phyloP scores from a whole-genome alignment of 2,888 invertebrate genomes.

The Capitulum mitella region DNA sequence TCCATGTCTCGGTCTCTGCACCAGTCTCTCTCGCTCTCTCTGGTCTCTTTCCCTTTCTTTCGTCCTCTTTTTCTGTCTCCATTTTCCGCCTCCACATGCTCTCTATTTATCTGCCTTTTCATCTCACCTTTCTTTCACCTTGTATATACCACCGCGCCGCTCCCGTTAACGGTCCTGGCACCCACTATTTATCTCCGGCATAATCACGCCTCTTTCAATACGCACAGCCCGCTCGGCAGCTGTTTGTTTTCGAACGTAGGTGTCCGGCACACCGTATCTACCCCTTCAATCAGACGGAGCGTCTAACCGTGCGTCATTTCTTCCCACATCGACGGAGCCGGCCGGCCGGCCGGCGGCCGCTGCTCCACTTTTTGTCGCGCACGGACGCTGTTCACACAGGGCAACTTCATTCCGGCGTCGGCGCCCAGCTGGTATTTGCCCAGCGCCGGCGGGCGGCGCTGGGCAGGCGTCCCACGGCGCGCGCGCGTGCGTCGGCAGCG shows the following conservation, averaged over 20 bases:
- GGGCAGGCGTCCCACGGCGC: neutral
- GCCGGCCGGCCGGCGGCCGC: neutral
- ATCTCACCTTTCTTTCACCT: neutral
- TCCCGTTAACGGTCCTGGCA: neutral
- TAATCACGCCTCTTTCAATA: constrained; percentile 10
- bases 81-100: neutral
- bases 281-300: neutral
- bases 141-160: neutral
- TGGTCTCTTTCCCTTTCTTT: neutral
- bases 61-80: neutral
- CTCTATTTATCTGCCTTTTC: neutral
- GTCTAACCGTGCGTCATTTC: neutral
- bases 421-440: neutral
- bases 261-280: neutral
- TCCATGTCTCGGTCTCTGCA: too few relatives aligned
- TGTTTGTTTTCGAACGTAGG: neutral
- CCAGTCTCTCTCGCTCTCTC: too few relatives aligned
- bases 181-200: neutral
- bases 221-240: neutral
- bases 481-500: neutral
- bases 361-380: neutral
- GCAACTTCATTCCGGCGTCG: neutral
- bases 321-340: neutral
- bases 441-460: neutral
- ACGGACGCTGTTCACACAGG: neutral